These are phyloP conservation scores for Tragelaphus buxtoni DNA, from an alignment of 2,113 vertebrate genomes.

Conservation along the genomic window DNA sequence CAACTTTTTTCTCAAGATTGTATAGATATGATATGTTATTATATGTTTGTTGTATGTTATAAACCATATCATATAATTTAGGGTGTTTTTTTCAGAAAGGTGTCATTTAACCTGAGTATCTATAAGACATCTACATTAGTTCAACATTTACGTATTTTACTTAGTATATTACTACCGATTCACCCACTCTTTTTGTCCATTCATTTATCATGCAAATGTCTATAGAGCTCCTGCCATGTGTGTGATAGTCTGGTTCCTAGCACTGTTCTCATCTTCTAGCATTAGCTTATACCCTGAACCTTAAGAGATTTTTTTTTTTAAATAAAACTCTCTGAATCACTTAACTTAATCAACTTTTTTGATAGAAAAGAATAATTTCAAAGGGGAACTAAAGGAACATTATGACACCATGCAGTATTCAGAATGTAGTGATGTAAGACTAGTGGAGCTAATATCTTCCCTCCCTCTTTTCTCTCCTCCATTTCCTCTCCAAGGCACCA, in stretches of 20 bases:
- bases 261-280: neutral
- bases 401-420: neutral
- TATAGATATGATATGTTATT: neutral
- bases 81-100: neutral
- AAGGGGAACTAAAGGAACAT: neutral
- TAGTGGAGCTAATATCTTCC: neutral
- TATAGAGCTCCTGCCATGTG: neutral
- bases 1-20: neutral
- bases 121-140: neutral
- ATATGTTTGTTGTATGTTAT: neutral
- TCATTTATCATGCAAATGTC: neutral
- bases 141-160: neutral
- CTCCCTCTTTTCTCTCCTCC: neutral
- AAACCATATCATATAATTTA: neutral
- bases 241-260: neutral
- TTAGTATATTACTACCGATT: neutral
- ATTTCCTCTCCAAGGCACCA: neutral
- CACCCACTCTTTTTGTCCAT: neutral
- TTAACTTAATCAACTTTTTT: neutral
- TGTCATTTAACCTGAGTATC: neutral
- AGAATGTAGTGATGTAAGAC: neutral
- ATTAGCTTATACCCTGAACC: neutral
- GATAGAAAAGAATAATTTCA: neutral
- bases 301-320: neutral
- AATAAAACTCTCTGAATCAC: neutral